Evolutionary conservation across 2,113 vertebrate genomes (phyloP).

Genomic region (Craseonycteris thonglongyai): DNA sequence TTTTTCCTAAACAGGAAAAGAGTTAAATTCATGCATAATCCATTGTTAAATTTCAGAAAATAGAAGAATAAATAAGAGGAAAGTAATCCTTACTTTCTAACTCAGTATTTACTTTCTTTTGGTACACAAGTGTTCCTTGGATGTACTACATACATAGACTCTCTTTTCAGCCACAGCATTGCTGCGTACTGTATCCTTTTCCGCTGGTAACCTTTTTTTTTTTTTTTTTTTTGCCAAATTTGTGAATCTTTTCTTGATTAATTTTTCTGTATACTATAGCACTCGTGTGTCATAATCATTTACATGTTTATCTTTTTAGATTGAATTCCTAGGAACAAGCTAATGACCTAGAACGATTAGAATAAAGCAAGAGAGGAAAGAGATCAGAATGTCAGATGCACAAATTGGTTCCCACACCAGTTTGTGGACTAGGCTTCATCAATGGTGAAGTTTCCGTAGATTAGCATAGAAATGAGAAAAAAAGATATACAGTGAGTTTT

Average conservation of each 20-base stretch:
- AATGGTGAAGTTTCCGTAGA: not conserved
- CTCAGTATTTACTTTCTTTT: not conserved
- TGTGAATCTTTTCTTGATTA: not conserved
- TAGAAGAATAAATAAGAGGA: not conserved
- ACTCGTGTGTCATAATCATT: not conserved
- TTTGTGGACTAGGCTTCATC: not conserved
- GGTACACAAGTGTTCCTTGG: not conserved
- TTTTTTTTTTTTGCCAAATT: not conserved
- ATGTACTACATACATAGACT: not conserved
- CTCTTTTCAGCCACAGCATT: not conserved
- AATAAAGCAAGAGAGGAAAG: not conserved
- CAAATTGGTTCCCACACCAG: not conserved
- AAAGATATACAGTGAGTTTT: not conserved
- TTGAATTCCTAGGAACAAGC: not conserved
- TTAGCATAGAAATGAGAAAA: not conserved
- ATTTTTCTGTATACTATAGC: not conserved
- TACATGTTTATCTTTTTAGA: not conserved
- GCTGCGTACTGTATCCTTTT: not conserved
- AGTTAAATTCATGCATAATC: not conserved
- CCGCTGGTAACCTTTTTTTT: not conserved
- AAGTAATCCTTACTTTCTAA: not conserved
- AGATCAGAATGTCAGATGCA: not conserved
- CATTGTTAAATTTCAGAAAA: not conserved
- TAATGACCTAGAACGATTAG: constrained; percentile 20
- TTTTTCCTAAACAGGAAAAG: no score